Percentiles rank a stretch among this genome's conserved stretches.
Conservation (phyloP, 1,140 invertebrate species). For the Chrysoperla carnea region DNA sequence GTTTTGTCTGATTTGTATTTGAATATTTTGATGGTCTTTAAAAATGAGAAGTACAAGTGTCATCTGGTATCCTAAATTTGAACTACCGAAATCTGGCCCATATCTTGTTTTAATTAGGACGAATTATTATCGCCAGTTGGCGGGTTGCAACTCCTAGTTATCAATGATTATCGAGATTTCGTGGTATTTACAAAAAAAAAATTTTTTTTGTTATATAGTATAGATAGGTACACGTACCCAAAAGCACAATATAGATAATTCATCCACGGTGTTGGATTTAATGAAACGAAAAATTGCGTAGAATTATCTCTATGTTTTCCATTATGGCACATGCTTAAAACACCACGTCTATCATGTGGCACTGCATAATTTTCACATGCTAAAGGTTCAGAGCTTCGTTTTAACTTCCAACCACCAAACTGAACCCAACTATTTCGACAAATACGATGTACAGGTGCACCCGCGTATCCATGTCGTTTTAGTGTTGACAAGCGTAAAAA, state of each 20-base stretch:
- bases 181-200: too few relatives aligned
- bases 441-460: conserved; percentile 25
- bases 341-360: conserved; percentile 29
- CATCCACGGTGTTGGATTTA: conserved; percentile 54
- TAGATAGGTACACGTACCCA: conserved; percentile 28
- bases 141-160: too few relatives aligned
- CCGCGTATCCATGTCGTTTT: conserved; percentile 22
- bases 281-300: conserved; percentile 61
- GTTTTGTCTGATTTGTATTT: too few relatives aligned
- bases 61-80: too few relatives aligned
- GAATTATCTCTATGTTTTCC: conserved; percentile 37
- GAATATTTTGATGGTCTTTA: too few relatives aligned
- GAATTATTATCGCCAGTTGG: too few relatives aligned
- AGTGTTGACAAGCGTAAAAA: conserved; percentile 25
- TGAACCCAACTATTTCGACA: conserved; percentile 25
- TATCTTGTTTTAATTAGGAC: too few relatives aligned
- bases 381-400: conserved; percentile 15
- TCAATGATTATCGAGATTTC: too few relatives aligned
- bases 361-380: conserved; percentile 32
- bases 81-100: too few relatives aligned
- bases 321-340: conserved; percentile 31
- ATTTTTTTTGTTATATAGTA: too few relatives aligned
- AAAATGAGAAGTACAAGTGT: too few relatives aligned
- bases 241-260: conserved; percentile 64
- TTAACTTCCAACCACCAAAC: conserved; percentile 25